Base-by-base conservation (phyloP, 2,113 vertebrate species). In the Struthidea cinerea region DNA sequence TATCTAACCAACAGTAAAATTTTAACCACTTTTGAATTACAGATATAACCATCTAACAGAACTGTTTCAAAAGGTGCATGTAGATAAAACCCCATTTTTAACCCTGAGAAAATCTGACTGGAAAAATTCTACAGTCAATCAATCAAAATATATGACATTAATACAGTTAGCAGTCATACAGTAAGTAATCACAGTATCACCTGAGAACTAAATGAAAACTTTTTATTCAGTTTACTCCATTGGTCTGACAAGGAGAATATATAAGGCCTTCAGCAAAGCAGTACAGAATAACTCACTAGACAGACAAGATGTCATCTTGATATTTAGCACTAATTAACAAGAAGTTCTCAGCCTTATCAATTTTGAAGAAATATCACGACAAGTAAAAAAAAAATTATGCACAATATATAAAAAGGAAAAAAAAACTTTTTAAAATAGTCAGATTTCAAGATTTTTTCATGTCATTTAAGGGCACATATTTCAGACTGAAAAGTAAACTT, bases 351-450 rank as follows among this genome's bases (percentile, higher is more conserved):
- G 60, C 5, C 18, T 70, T 33, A 69, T 11, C 5, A 22, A 16
- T 67, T 67, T 24, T 35, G 10, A 26, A 84, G 33, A 80, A 77
- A 49, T 9, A 64, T 2, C 4, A 30, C 1, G 7, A 28, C 1
- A 52, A 16, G 26, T 44, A 2, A 6, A 47, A 57, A 86, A 52
- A 52, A 16, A 8, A 39, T 63, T 68, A 76, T 11, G 18, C 4
- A 71, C 24, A 68, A 64, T 16, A 64, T 4, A 63, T 2, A 41
- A 9, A 57, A 42, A 59, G 2, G 16, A 42, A 76, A 57, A 46
- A 13, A 3, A 0, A 0, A 10, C 12, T 9, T 11, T 44, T n/a
- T 17, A 24, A 56, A 69, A 15, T 6, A 35, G 11, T 39, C 32
- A 49, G 8, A 42, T 71, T 70, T 87, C 26, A 78, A 39, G 11